These are phyloP conservation scores for Gnathonemus longibarbis DNA, from an alignment of 2,113 vertebrate species.

Conservation along the genomic window DNA sequence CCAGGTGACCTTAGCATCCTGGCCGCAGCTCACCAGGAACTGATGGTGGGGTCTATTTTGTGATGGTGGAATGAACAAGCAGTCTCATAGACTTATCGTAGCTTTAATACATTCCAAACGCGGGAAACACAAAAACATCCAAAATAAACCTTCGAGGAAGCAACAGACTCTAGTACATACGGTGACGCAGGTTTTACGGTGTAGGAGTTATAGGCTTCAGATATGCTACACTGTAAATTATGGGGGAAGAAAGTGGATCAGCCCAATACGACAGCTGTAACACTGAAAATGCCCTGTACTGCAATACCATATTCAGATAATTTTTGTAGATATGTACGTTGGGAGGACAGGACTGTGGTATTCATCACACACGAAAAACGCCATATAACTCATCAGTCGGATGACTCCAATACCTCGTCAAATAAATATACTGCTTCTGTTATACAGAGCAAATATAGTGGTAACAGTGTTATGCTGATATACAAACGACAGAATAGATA, in stretches of 20 bases:
- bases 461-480: constrained; percentile 11
- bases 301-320: not conserved
- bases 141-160: not conserved
- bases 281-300: not conserved
- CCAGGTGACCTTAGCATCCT: not conserved
- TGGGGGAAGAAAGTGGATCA: not conserved
- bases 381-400: not conserved
- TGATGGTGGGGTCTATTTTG: not conserved
- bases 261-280: not conserved
- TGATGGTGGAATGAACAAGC: not conserved
- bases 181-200: not conserved
- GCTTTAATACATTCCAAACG: not conserved
- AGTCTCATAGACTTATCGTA: not conserved
- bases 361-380: not conserved
- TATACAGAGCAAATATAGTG: not conserved
- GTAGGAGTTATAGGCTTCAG: not conserved
- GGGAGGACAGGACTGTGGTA: not conserved
- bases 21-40: not conserved
- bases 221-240: not conserved
- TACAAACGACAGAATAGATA: not conserved
- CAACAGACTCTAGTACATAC: not conserved
- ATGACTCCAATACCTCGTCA: constrained; percentile 7
- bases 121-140: not conserved
- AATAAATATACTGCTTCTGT: not conserved
- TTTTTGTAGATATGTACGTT: not conserved